Evolutionary conservation across 2,113 vertebrate species (phyloP).

Genomic region (Chaetura pelagica): DNA sequence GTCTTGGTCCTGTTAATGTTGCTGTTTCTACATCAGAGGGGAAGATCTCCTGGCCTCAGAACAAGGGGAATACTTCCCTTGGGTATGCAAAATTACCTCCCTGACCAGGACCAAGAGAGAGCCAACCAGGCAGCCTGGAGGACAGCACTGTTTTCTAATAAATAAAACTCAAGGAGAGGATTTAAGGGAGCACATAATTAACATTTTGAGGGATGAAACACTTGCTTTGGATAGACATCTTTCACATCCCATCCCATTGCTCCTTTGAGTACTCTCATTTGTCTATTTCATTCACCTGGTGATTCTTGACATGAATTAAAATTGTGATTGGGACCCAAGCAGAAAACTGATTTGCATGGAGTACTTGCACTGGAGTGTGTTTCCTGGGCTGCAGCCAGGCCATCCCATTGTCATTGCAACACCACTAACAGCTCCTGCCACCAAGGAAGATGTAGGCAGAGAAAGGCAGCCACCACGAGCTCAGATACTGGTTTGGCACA

Average conservation of each 20-base stretch:
- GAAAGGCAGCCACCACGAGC: background rate
- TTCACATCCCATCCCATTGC: background rate
- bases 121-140: background rate
- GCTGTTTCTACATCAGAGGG: background rate
- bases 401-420: background rate
- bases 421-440: background rate
- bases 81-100: background rate
- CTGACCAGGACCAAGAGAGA: background rate
- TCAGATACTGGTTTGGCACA: background rate
- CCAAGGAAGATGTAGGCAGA: accelerated
- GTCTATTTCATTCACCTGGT: background rate
- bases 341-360: background rate
- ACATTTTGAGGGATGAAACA: background rate
- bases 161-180: background rate
- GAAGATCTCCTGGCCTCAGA: background rate
- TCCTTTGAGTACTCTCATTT: background rate
- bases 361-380: background rate
- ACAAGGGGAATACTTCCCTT: background rate
- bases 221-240: background rate
- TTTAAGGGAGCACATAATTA: background rate
- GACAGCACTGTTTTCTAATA: background rate
- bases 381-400: background rate
- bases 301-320: background rate
- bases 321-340: background rate
- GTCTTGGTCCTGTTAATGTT: background rate